These are phyloP conservation scores for Troglohyphantes excavatus DNA, from an alignment of 2,888 invertebrate species.

Conservation along the genomic window DNA sequence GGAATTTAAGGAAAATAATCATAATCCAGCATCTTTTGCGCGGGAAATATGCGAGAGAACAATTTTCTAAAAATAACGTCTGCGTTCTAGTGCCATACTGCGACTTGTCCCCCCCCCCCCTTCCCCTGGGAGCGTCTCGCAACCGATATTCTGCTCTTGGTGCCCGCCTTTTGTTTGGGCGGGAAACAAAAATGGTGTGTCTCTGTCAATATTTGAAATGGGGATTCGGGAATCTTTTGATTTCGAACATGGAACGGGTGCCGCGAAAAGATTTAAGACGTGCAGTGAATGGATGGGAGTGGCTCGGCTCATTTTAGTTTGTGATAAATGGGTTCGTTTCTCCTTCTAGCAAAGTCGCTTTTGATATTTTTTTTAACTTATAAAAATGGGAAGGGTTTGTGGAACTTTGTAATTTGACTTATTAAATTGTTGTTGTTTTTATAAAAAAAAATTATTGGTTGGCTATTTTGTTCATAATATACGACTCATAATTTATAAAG, in stretches of 20 bases:
- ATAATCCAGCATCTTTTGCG: neutral
- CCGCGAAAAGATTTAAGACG: neutral
- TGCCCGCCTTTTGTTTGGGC: constrained; percentile 31
- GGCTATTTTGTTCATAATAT: no score
- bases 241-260: neutral
- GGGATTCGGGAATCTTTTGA: constrained; percentile 4
- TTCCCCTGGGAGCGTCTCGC: neutral
- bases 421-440: no score
- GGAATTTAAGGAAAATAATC: constrained; percentile 15
- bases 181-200: constrained; percentile 26
- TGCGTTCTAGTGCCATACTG: neutral
- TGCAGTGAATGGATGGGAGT: neutral
- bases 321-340: neutral
- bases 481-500: no score
- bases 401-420: no score
- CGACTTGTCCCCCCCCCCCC: neutral
- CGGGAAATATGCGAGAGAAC: constrained; percentile 8
- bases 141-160: neutral
- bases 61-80: constrained; percentile 31
- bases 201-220: constrained; percentile 33
- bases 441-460: no score
- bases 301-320: neutral
- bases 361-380: neutral
- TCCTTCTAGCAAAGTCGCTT: neutral
- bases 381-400: no score